Evolutionary conservation across 2,797 vertebrate genomes (phyloP), one percentile per base, ranked within the genome.

Genomic region (Darevskia nairensis): DNA sequence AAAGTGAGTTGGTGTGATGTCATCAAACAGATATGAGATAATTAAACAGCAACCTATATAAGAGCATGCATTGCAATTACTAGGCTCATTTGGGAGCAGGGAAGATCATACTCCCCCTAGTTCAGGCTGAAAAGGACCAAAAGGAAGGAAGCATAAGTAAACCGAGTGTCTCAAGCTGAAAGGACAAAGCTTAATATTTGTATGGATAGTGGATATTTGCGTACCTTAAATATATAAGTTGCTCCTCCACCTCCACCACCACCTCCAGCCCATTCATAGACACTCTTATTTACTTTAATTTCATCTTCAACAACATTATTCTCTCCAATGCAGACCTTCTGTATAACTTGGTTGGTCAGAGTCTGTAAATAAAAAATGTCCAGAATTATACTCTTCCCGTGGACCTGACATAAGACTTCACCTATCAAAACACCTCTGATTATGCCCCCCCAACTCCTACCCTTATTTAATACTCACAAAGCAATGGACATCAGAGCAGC

Each of bases 151-250:
- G 15, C 32, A 11, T 64, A 29, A 29, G 44, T 35, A 79, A 84
- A 27, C 9, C 61, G 41, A 27, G 79, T 17, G 4, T 64, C 29
- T 39, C 46, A 29, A 23, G 0, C 46, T 21, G 88, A 89, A 82
- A 89, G 69, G 21, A 8, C 35, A 32, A 23, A 68, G 13, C 2
- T 69, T 9, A 25, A 55, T 61, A 50, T 41, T 19, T 86, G 27
- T 68, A 78, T 29, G n/a, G 66, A 17, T 27, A 41, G 9, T 50
- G 19, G 83, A 35, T 66, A 4, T 10, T 41, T 78, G 10, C 92
- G 94, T 95, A 99, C 99, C 98, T 99, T 99, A 96, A 99, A 99
- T 77, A 99, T 96, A 9, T 98, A 99, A 0, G 98, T 99, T 35
- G 98, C 98, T 25, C 99, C 99, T 0, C 99, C 99, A 1, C 98